Conservation (phyloP, 2,113 vertebrate species). For the Ochotona curzoniae region DNA sequence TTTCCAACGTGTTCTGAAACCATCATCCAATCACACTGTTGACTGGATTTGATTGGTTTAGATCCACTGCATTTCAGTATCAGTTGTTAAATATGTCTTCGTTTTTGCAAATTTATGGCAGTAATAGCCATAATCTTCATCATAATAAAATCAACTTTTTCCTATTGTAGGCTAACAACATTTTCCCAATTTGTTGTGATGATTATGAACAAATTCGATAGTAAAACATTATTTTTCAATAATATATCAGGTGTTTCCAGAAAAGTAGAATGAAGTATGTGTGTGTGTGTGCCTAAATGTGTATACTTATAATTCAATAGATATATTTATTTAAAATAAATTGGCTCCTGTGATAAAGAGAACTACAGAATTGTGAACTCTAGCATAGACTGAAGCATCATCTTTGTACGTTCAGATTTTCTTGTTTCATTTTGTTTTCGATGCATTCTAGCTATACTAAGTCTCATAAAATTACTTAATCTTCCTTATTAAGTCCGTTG, state of each 20-base stretch:
- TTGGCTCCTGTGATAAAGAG: neutral
- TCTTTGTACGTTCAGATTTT: neutral
- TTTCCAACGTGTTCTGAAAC: neutral
- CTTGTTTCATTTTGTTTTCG: neutral
- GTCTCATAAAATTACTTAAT: neutral
- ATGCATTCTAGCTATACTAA: neutral
- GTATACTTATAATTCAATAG: neutral
- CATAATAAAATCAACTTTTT: neutral
- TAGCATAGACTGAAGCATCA: fast-evolving
- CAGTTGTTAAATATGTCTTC: neutral
- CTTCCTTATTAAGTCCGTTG: neutral
- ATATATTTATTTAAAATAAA: neutral
- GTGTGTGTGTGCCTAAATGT: neutral
- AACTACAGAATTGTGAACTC: neutral
- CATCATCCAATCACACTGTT: neutral
- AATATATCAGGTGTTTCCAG: neutral
- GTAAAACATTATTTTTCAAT: neutral
- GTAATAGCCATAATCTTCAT: neutral
- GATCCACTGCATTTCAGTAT: neutral
- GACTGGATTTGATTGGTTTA: neutral
- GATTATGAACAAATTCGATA: neutral
- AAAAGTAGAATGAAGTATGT: neutral
- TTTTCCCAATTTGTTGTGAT: neutral
- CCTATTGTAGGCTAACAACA: neutral
- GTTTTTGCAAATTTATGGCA: neutral